Conservation (phyloP, 2,113 vertebrate species). For the Perca schrenkii region DNA sequence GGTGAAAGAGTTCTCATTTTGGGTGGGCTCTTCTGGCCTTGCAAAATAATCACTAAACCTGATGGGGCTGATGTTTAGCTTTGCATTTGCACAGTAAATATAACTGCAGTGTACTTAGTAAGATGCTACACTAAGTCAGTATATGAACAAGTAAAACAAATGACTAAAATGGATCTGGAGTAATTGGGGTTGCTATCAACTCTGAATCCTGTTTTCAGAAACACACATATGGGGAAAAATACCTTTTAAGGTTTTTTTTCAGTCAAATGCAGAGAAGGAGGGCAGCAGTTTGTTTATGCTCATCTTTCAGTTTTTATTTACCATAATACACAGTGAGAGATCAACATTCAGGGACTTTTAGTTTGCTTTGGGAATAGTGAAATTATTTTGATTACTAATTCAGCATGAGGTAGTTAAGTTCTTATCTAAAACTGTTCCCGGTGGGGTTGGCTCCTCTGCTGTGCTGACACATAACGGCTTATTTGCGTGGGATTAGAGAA, state of each 20-base stretch:
- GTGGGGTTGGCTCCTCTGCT: conserved; percentile 3
- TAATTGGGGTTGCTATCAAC: neutral
- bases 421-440: neutral
- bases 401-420: neutral
- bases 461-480: conserved; percentile 12
- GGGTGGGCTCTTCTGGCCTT: neutral
- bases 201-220: neutral
- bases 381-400: conserved; percentile 35
- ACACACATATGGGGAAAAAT: neutral
- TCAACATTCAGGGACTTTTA: neutral
- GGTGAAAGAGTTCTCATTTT: conserved; percentile 14
- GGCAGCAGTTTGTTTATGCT: neutral
- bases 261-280: neutral
- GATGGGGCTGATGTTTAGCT: neutral
- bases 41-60: neutral
- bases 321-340: neutral
- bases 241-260: neutral
- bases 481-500: conserved; percentile 25
- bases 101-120: neutral
- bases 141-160: neutral
- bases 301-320: neutral
- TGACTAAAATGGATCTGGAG: neutral
- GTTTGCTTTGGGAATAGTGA: conserved; percentile 14
- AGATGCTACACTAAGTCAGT: conserved; percentile 1
- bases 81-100: conserved; percentile 18